Evolutionary conservation across 2,797 vertebrate genomes (phyloP), one percentile per base, ranked within the genome.

Genomic region (Pipistrellus kuhlii): DNA sequence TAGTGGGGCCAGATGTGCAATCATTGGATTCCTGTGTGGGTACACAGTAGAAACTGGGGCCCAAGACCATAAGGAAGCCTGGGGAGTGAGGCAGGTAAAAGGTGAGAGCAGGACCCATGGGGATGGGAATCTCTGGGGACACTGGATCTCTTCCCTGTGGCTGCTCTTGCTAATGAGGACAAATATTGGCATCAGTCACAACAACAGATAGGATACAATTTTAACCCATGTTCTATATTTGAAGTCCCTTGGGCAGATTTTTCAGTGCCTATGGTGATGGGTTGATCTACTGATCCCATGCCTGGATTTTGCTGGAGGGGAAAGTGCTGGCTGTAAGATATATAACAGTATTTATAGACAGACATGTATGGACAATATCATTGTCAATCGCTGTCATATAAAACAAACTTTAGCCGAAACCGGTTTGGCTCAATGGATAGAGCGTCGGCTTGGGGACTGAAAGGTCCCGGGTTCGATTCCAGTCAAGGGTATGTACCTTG

Each of bases 181-280:
- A 9, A 88, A 35, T 11, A 25, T 10, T 38, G 59, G 17, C 44
- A 62, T 72, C 23, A 27, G n/a, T 75, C 30, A 32, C 21, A 84
- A 51, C 80, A 84, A 73, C n/a, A 64, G 38, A 84, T 80, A 78
- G 41, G 32, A 15, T 32, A 87, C 23, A 84, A 0, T 64, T 92
- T 84, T 93, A 90, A 90, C 27, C 14, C 59, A 25, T 20, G 27
- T n/a, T 85, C 87, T 84, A 59, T n/a, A 72, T 77, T 90, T 95
- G 48, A 66, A 64, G 85, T 88, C 53, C 59, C 71, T 90, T 93
- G 76, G 78, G 23, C 41, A 76, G 80, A 72, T 80, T 64, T 89
- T 88, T 76, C 41, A 32, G 78, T 93, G 83, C 85, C 92, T 62
- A 41, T 90, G 85, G 88, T 80, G 69, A 86, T 11, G 35, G 27